Evolutionary conservation across 2,888 invertebrate species (phyloP).

Genomic region (Graphium colonna): DNA sequence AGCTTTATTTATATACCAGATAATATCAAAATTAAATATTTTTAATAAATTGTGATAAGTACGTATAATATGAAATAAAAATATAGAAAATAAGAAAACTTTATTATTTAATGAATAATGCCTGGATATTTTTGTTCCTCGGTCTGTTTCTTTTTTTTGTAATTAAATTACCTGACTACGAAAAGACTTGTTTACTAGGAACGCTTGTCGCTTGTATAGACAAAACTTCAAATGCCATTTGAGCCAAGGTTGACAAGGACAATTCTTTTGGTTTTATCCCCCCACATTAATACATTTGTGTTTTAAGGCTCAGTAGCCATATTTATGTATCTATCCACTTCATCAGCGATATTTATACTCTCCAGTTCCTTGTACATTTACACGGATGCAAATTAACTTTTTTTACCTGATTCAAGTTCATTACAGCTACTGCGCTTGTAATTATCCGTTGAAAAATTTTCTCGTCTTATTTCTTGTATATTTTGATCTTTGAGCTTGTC

Average conservation of each 20-base stretch:
- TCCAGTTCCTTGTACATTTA: conserved; percentile 9
- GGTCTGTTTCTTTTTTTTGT: not conserved
- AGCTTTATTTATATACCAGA: no score
- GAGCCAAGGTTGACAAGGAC: not conserved
- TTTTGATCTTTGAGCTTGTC: conserved; percentile 9
- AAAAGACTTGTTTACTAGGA: not conserved
- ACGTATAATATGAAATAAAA: no score
- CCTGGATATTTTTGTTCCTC: no score
- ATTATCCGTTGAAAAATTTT: not conserved
- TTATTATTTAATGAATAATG: no score
- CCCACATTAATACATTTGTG: not conserved
- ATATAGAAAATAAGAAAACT: no score
- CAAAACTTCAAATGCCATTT: not conserved
- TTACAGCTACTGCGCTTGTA: not conserved
- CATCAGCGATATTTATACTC: conserved; percentile 6
- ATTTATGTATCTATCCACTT: conserved; percentile 5
- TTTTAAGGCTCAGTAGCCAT: not conserved
- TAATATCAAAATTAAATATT: no score
- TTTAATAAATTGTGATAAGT: no score
- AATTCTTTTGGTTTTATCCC: not conserved
- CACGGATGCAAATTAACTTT: conserved; percentile 2
- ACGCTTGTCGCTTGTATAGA: not conserved
- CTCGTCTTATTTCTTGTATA: not conserved
- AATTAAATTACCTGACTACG: not conserved
- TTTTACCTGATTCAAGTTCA: not conserved